Conservation (phyloP, 2,888 invertebrate species). For the Oegoconia quadripuncta region DNA sequence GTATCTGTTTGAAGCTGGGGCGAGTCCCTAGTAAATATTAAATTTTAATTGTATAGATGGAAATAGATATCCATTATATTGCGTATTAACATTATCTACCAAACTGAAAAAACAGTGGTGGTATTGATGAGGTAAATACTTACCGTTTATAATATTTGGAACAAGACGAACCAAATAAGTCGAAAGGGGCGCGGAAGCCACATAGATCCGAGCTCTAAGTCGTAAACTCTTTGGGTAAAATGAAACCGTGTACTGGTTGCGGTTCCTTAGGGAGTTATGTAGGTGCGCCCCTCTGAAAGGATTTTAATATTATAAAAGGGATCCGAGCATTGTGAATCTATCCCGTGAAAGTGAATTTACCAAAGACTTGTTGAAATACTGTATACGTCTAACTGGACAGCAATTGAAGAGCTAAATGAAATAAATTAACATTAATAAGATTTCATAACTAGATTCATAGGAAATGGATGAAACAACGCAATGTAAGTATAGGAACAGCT, state of each 20-base stretch:
- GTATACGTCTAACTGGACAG: no score
- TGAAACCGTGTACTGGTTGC: slow-evolving; percentile 24
- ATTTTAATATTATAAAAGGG: slow-evolving; percentile 35
- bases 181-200: slow-evolving; percentile 15
- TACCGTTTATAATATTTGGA: not conserved
- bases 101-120: slow-evolving; percentile 2
- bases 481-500: no score
- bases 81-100: not conserved
- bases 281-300: slow-evolving; percentile 27
- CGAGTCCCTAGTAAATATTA: no score
- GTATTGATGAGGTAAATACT: not conserved
- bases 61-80: not conserved
- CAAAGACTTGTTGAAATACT: slow-evolving; percentile 12
- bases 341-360: slow-evolving; percentile 22
- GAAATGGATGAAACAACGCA: no score
- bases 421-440: no score
- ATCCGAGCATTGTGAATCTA: slow-evolving; percentile 11
- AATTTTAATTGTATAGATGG: no score
- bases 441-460: no score
- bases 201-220: slow-evolving; percentile 24
- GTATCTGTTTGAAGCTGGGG: no score
- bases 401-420: no score
- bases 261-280: slow-evolving; percentile 25
- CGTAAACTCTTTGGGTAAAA: slow-evolving; percentile 30
- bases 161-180: not conserved